These are phyloP conservation scores for Tenualosa thibaudeaui DNA, from an alignment of 2,797 vertebrate species.

Conservation along the genomic window DNA sequence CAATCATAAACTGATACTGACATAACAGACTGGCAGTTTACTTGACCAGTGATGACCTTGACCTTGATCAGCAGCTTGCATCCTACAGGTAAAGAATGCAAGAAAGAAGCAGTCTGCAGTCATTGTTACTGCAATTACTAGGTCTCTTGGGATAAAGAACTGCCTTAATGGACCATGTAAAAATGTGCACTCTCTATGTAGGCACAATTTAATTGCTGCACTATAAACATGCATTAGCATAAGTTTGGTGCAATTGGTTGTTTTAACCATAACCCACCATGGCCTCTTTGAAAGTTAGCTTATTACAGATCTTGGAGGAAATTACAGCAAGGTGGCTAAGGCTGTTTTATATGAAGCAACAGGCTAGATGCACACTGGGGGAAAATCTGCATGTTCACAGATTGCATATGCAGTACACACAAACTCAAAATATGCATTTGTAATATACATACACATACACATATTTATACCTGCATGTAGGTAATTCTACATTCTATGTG, in stretches of 20 bases:
- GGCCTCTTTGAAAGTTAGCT: background rate
- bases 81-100: background rate
- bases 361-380: background rate
- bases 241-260: background rate
- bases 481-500: too few relatives aligned
- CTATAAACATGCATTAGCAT: background rate
- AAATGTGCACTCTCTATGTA: background rate
- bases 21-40: too few relatives aligned
- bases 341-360: background rate
- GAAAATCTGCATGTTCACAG: background rate
- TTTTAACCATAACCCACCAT: background rate
- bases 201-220: background rate
- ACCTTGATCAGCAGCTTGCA: too few relatives aligned
- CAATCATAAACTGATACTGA: too few relatives aligned
- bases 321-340: background rate
- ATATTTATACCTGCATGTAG: too few relatives aligned
- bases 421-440: too few relatives aligned
- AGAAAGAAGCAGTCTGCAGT: background rate
- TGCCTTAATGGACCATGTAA: background rate
- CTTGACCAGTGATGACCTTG: too few relatives aligned
- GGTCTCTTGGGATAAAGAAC: background rate
- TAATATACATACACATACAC: too few relatives aligned
- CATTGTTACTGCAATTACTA: background rate
- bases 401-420: background rate
- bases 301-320: background rate